Evolutionary conservation across 2,113 vertebrate genomes (phyloP).

Genomic region (Gallinago jamesoni): DNA sequence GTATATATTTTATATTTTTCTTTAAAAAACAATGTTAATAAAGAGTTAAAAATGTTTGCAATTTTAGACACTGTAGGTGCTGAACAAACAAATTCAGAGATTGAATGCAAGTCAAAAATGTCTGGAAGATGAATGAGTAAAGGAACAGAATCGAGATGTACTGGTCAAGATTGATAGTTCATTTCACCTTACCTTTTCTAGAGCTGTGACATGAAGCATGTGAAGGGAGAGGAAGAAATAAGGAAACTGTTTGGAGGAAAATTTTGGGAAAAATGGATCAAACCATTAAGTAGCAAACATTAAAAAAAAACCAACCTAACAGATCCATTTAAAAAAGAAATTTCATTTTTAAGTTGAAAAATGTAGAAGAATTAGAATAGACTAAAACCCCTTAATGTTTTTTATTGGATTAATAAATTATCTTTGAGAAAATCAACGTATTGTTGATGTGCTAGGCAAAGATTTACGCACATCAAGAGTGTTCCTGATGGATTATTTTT

Average conservation of each 20-base stretch:
- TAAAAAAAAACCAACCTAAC: neutral
- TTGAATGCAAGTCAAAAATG: neutral
- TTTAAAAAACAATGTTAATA: neutral
- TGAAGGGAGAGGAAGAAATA: neutral
- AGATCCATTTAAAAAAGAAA: neutral
- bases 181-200: neutral
- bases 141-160: neutral
- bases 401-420: conserved; percentile 1
- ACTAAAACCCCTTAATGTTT: neutral
- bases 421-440: neutral
- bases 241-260: neutral
- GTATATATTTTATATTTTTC: neutral
- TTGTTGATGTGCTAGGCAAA: neutral
- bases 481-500: conserved; percentile 12
- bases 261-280: neutral
- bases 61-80: neutral
- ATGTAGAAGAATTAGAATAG: neutral
- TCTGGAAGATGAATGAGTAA: neutral
- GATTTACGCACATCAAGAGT: neutral
- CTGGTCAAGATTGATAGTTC: neutral
- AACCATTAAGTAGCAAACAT: neutral
- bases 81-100: neutral
- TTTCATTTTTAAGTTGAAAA: neutral
- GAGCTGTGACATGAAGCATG: neutral
- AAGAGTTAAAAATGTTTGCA: neutral